Base-by-base conservation (phyloP, 2,888 invertebrate species). In the Pristionchus fissidentatus region DNA sequence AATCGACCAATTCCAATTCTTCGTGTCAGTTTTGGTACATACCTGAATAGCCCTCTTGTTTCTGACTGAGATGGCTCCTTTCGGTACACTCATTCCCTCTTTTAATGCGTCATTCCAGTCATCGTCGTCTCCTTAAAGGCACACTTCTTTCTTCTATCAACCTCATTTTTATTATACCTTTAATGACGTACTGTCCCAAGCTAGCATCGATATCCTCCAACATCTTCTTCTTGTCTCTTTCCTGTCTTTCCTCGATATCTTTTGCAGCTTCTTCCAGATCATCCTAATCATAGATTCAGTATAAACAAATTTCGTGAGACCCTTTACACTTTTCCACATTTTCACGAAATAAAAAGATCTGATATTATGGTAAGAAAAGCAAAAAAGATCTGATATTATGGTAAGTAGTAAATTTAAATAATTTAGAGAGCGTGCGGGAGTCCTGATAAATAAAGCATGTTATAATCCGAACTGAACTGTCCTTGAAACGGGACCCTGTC, bases 261-360 rank as follows among this genome's bases (percentile, higher is more conserved):
- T 87, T 85, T 29, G 89, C 91, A n/a, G 88, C 91, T 26, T 86
- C 86, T 62, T 88, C 85, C 60, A 91, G 84, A 22, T 91, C 91
- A 13, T 91, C 89, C 85, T 90, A 87, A 84, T 52, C n/a, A 22
- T 46, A 46, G 46, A 15, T 46, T 46, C 15, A 10, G 46, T 46
- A 7, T 10, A 46, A 46, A 46, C 7, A 10, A 46, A 46, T 73
- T 10, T 43, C 77, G 10, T 49, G 43, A 5, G 29, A 26, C 80
- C 43, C 62, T 26, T 43, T 55, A 5, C 46, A 29, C 66, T 8
- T 22, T 38, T 22, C 66, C 38, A 2, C 32, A 22, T 3, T 1
- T 29, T 38, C 15, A 8, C 66, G 5, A 38, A n/a, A n/a, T n/a
- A n/a, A n/a, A n/a, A n/a, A n/a, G n/a, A n/a, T n/a, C n/a, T n/a